Evolutionary conservation across 2,888 invertebrate genomes (phyloP).

Genomic region (Deroplatys truncata): DNA sequence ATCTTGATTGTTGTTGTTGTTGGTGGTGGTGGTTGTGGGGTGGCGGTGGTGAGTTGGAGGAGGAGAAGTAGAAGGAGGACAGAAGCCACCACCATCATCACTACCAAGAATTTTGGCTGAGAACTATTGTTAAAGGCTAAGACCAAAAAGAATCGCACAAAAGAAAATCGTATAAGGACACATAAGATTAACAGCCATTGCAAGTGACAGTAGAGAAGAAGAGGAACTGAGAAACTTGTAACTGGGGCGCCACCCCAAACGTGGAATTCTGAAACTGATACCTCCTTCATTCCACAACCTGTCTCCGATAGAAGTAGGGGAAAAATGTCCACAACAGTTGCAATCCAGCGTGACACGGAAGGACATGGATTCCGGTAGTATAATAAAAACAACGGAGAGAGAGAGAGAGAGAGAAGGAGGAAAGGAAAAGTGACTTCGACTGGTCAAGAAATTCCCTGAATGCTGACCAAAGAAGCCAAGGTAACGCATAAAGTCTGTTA

Average conservation of each 20-base stretch:
- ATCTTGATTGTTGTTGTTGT: too few relatives aligned
- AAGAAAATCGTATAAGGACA: background rate
- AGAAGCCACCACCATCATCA: too few relatives aligned
- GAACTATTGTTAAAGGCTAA: background rate
- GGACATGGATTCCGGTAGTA: background rate
- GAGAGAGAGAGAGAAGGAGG: background rate
- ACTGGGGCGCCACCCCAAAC: background rate
- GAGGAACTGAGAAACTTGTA: background rate
- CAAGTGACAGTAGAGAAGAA: background rate
- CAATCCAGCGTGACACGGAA: background rate
- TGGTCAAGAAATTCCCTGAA: conserved; percentile 18
- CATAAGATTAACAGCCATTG: background rate
- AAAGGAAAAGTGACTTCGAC: conserved; percentile 5
- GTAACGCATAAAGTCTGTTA: conserved; percentile 19
- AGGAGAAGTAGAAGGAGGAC: too few relatives aligned
- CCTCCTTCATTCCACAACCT: background rate
- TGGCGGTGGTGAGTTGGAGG: too few relatives aligned
- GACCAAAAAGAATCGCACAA: background rate
- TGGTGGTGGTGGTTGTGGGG: too few relatives aligned
- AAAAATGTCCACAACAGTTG: conserved; percentile 8
- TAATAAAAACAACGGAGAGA: background rate
- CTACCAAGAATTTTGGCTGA: too few relatives aligned
- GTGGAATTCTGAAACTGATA: conserved; percentile 16
- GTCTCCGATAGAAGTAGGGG: background rate
- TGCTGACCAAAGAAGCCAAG: conserved; percentile 11